Base-by-base conservation (phyloP, 2,888 invertebrate species). In the Drosophila pseudotakahashii region DNA sequence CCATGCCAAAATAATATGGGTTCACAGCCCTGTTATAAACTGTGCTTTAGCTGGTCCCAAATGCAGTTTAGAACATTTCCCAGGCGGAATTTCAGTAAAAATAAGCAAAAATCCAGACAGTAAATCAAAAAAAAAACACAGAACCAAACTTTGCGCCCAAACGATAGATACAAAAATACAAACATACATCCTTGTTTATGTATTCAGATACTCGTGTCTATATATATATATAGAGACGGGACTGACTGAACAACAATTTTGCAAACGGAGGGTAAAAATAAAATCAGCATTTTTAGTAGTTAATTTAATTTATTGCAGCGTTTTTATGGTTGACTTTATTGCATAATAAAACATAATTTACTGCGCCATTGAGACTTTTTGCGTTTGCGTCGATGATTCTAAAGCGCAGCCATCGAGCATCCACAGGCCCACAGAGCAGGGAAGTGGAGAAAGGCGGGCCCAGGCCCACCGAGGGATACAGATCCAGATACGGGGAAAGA, bases 291-390 rank as follows among this genome's bases (percentile, higher is more conserved):
- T 91, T 91, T 90, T 87, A 90, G 91, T 91, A 92, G 92, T 92
- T 92, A 91, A 92, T 92, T 92, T 92, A 92, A 92, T 92, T 92
- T 92, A 92, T 92, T 91, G 91, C 91, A 89, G 90, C 91, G 91
- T 91, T 92, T 92, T 92, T 92, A 92, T 92, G 92, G 91, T 89
- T 90, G 91, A 92, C 91, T 92, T 92, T 92, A 92, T 92, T 92
- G 92, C 92, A 92, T 91, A 92, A 90, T 92, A 92, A 92, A 92
- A 92, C 90, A 92, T 92, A 92, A 92, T 92, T 92, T 92, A 92
- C 90, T 89, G 90, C 91, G 89, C 89, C 89, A 89, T 90, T 88
- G 90, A 90, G 90, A 90, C 88, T 85, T 80, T 73, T 81, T 85
- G 85, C 81, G 84, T 81, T 82, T 84, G 79, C 87, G 78, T 84